Evolutionary conservation across 1,140 invertebrate genomes (phyloP).

Genomic region (Scylla paramamosain): DNA sequence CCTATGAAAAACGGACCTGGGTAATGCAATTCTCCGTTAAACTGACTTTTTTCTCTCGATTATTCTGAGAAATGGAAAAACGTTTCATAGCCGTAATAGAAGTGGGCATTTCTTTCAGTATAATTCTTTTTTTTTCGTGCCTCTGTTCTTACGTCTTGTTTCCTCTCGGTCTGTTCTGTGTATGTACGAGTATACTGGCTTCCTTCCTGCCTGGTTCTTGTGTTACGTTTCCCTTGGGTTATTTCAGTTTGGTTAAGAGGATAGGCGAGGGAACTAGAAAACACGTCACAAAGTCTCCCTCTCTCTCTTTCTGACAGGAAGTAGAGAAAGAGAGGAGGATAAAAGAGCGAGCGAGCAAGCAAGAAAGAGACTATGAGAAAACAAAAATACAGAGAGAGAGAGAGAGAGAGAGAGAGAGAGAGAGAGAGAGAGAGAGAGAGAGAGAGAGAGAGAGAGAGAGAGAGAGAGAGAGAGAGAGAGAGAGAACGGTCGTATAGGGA

Average conservation of each 20-base stretch:
- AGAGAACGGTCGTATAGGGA: neutral
- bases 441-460: too few species aligned
- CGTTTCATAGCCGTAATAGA: neutral
- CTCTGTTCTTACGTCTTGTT: neutral
- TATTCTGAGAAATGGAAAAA: neutral
- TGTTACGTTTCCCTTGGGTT: neutral
- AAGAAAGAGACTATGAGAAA: too few species aligned
- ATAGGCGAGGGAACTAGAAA: too few species aligned
- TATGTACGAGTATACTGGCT: neutral
- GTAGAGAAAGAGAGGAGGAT: neutral
- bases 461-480: too few species aligned
- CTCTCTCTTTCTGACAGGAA: neutral
- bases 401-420: neutral
- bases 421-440: too few species aligned
- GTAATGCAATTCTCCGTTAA: neutral
- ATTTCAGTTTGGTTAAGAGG: too few species aligned
- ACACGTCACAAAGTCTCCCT: too few species aligned
- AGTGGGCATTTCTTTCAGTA: neutral
- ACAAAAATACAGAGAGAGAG: neutral
- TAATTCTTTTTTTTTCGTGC: neutral
- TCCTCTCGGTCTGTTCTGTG: neutral
- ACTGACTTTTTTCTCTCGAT: neutral
- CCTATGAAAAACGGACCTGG: neutral
- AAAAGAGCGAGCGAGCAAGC: neutral
- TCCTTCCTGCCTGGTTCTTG: neutral